Evolutionary conservation across 2,888 invertebrate genomes (phyloP), one percentile per base, ranked within the genome.

Genomic region (Dastarcus helophoroides): DNA sequence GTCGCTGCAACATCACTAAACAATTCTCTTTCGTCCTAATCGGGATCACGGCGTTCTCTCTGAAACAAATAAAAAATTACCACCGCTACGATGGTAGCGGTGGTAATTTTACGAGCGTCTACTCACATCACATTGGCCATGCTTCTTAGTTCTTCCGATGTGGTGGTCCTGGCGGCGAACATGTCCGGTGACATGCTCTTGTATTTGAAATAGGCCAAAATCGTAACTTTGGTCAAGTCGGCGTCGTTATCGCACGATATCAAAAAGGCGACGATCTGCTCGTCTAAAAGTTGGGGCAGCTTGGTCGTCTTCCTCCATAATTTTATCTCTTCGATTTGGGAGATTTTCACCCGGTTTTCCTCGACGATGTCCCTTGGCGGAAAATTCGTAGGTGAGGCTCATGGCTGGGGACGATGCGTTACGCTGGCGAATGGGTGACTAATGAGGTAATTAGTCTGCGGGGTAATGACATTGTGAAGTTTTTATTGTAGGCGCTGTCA

Each of bases 231-330:
- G 1, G 71, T 70, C 28, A 63, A 67, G 14, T 72, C 71, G 42
- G 71, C 46, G 22, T 73, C 63, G 32, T 67, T 72, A 36, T 72
- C 68, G 53, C 78, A 78, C 26, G 78, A 76, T 46, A 76, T 67
- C 41, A 75, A 67, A 49, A 79, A 79, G 23, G 76, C 54, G 15
- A 73, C 65, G 31, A 79, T 60, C 52, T 76, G 76, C 54, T 76
- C 73, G 41, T 73, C 68, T 16, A 67, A 67, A 45, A 58, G 34
- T 13, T 37, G 27, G 0, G 61, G 60, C 14, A 57, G 41, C 9
- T 40, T 37, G n/a, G 37, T 39, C 27, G 41, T 26, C 34, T 23
- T 23, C 31, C 52, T 32, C 54, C 56, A 59, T 38, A 42, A 33
- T 32, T 46, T 46, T 8, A 59, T 37, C n/a, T 42, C 42, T 10